Conservation (phyloP, 37 sponge, comb jelly and placozoan genomes). For the Ephydatia muelleri region DNA sequence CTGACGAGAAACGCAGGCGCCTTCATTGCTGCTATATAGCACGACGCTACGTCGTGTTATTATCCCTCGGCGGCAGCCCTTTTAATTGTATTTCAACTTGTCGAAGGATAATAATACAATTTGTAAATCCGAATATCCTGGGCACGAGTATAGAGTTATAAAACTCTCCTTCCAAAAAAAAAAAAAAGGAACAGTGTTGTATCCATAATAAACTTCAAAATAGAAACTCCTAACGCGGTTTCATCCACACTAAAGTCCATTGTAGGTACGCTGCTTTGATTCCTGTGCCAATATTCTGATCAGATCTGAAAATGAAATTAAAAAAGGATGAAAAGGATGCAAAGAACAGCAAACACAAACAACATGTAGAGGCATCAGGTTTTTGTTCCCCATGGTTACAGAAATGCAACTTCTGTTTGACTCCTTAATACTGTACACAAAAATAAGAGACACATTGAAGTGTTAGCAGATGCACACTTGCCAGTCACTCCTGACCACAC, state of each 20-base stretch:
- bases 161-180: neutral
- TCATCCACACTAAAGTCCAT: constrained; percentile 68
- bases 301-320: constrained; percentile 43
- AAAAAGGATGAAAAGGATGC: neutral
- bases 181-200: neutral
- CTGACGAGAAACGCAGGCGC: neutral
- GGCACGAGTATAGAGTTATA: neutral
- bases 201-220: neutral
- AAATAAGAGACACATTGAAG: no score
- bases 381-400: no score
- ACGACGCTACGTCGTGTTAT: neutral
- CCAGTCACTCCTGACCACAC: no score
- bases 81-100: neutral
- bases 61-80: neutral
- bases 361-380: no score
- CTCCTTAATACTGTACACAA: no score
- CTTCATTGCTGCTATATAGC: constrained; percentile 21
- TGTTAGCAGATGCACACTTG: no score
- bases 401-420: no score
- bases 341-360: neutral
- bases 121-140: neutral
- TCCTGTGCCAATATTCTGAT: constrained; percentile 78
- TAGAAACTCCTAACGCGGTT: neutral
- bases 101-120: neutral
- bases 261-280: constrained; percentile 73